Percentiles rank a stretch among this genome's conserved stretches.
Conservation (phyloP, 2,113 vertebrate genomes). For the Cacatua alba region DNA sequence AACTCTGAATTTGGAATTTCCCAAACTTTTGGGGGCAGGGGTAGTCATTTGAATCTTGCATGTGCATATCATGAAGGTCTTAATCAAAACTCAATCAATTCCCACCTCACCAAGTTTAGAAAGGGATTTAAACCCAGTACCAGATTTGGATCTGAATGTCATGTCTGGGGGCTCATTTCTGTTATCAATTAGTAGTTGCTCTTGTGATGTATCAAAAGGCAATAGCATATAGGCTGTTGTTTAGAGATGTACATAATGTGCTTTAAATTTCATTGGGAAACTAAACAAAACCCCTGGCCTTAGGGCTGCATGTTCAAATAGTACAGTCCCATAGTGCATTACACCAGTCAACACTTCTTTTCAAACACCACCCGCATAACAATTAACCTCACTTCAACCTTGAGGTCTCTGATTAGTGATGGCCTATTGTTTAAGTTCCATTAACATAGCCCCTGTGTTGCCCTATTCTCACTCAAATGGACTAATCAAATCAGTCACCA, state of each 20-base stretch:
- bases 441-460: slow-evolving; percentile 87
- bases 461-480: slow-evolving; percentile 82
- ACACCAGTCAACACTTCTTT: slow-evolving; percentile 89
- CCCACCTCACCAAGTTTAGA: slow-evolving; percentile 27
- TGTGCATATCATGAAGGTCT: not conserved
- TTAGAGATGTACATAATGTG: slow-evolving; percentile 74
- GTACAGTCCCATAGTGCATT: slow-evolving; percentile 85
- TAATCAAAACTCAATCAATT: slow-evolving; percentile 45
- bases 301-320: slow-evolving; percentile 87
- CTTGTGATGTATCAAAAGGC: slow-evolving; percentile 61
- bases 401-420: slow-evolving; percentile 94
- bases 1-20: not conserved
- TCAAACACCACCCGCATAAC: slow-evolving; percentile 88
- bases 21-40: not conserved
- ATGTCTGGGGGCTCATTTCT: slow-evolving; percentile 35
- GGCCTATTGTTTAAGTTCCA: slow-evolving; percentile 88
- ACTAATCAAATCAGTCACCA: slow-evolving; percentile 87
- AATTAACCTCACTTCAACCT: slow-evolving; percentile 94
- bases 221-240: slow-evolving; percentile 61
- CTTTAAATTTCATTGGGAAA: slow-evolving; percentile 85
- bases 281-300: slow-evolving; percentile 88
- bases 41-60: not conserved
- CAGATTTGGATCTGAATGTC: slow-evolving; percentile 49
- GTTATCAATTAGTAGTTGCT: slow-evolving; percentile 62
- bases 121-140: slow-evolving; percentile 38